These are phyloP conservation scores for Sarcophaga subvicina DNA, from an alignment of 2,888 invertebrate genomes.

Conservation along the genomic window DNA sequence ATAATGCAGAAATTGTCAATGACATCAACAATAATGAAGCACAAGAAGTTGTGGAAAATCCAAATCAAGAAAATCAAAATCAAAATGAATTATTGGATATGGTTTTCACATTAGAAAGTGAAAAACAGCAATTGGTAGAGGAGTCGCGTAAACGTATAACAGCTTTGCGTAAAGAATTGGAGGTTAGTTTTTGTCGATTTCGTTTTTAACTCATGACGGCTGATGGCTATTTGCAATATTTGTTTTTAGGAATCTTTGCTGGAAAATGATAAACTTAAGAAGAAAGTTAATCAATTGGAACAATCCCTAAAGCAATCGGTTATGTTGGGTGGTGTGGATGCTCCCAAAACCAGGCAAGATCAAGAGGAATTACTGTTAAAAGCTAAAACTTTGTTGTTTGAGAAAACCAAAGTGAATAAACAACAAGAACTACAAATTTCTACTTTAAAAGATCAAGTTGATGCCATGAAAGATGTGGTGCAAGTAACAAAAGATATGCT, in stretches of 20 bases:
- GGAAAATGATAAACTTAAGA: slow-evolving; percentile 80
- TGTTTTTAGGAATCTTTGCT: slow-evolving; percentile 74
- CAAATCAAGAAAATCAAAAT: slow-evolving; percentile 43
- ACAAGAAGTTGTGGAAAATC: slow-evolving; percentile 15
- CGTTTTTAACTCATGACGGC: too few species aligned
- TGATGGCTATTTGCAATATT: background rate
- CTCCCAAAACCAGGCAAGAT: slow-evolving; percentile 79
- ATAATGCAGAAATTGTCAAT: slow-evolving; percentile 70
- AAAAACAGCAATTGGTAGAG: slow-evolving; percentile 80
- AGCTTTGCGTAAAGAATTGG: slow-evolving; percentile 79
- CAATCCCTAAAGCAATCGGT: slow-evolving; percentile 80
- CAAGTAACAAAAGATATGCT: slow-evolving; percentile 90
- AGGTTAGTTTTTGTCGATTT: slow-evolving; percentile 75
- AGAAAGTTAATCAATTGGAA: slow-evolving; percentile 77
- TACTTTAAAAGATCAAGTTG: slow-evolving; percentile 85
- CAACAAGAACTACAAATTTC: slow-evolving; percentile 91
- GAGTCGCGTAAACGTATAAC: slow-evolving; percentile 79
- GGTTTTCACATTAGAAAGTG: slow-evolving; percentile 80
- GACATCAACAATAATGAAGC: slow-evolving; percentile 76
- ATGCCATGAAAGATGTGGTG: slow-evolving; percentile 91
- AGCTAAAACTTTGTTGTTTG: slow-evolving; percentile 88
- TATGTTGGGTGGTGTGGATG: slow-evolving; percentile 79
- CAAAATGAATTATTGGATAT: slow-evolving; percentile 79
- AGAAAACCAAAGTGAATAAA: slow-evolving; percentile 89
- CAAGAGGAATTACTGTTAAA: slow-evolving; percentile 84